Conservation (phyloP, 2,113 vertebrate genomes). For the Neodontobutis hainanensis region DNA sequence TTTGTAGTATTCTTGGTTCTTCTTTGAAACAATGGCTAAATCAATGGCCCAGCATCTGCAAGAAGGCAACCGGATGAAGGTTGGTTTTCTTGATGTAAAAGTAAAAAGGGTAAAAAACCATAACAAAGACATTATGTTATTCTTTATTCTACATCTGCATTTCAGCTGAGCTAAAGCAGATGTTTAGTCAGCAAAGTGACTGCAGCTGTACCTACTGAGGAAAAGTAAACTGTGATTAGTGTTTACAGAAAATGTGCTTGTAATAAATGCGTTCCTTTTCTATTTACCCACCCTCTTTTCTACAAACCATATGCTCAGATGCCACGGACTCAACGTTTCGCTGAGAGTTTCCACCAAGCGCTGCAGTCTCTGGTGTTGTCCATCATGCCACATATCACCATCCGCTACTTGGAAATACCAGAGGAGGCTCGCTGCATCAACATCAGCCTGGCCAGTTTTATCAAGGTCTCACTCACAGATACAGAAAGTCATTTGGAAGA, state of each 20-base stretch:
- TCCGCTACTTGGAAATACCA: conserved; percentile 89
- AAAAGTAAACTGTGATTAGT: background rate
- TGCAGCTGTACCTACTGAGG: too few relatives aligned
- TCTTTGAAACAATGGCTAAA: conserved; percentile 94
- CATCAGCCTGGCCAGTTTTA: conserved; percentile 89
- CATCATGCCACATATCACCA: conserved; percentile 93
- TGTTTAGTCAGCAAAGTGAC: too few relatives aligned
- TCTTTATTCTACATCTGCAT: too few relatives aligned
- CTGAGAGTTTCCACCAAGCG: conserved; percentile 88
- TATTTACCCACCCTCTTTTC: rapidly evolving
- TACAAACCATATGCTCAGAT: conserved; percentile 73
- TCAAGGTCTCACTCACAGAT: conserved; percentile 76
- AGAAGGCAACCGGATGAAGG: conserved; percentile 94
- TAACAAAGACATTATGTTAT: too few relatives aligned
- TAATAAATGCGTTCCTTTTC: background rate
- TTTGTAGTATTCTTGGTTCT: conserved; percentile 96
- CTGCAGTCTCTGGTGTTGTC: conserved; percentile 91
- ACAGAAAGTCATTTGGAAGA: background rate
- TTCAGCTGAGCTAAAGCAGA: too few relatives aligned
- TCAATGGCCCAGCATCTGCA: conserved; percentile 94
- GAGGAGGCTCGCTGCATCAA: conserved; percentile 94
- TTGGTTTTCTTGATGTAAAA: conserved; percentile 46
- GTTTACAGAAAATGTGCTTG: background rate
- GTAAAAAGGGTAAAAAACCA: too few relatives aligned
- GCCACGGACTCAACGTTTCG: conserved; percentile 90